Evolutionary conservation across 92 coral and sea anemone species (phyloP).

Genomic region (Umimayanthus kanabou): DNA sequence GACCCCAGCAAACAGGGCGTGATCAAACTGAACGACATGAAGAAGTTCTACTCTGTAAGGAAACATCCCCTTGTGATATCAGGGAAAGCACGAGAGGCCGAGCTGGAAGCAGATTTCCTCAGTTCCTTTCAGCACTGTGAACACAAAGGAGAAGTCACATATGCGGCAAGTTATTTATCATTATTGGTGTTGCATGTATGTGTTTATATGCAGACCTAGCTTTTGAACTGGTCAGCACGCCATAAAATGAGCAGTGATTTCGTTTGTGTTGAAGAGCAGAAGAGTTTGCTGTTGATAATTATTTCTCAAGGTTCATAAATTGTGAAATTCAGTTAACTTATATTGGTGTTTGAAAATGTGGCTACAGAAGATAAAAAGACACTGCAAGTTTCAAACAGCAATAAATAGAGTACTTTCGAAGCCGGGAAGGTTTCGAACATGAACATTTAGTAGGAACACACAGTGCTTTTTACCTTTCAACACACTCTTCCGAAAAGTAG

Average conservation of each 20-base stretch:
- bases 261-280: background rate
- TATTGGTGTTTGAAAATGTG: no score
- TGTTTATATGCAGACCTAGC: no score
- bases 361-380: no score
- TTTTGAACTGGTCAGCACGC: no score
- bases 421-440: no score
- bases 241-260: background rate
- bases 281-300: background rate
- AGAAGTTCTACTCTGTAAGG: conserved; percentile 81
- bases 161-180: conserved; percentile 66
- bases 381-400: no score
- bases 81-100: conserved; percentile 77
- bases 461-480: no score
- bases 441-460: no score
- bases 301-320: no score
- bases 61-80: conserved; percentile 90
- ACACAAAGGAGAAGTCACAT: conserved; percentile 88
- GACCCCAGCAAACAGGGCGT: conserved; percentile 93
- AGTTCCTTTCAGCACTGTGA: conserved; percentile 85
- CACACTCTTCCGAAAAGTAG: no score
- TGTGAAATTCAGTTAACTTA: no score
- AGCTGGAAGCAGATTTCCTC: conserved; percentile 73
- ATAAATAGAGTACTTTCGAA: no score
- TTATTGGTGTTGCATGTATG: background rate
- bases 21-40: conserved; percentile 79